phyloP scores from a whole-genome alignment of 2,888 invertebrate species.

The Cosmia pyralina region DNA sequence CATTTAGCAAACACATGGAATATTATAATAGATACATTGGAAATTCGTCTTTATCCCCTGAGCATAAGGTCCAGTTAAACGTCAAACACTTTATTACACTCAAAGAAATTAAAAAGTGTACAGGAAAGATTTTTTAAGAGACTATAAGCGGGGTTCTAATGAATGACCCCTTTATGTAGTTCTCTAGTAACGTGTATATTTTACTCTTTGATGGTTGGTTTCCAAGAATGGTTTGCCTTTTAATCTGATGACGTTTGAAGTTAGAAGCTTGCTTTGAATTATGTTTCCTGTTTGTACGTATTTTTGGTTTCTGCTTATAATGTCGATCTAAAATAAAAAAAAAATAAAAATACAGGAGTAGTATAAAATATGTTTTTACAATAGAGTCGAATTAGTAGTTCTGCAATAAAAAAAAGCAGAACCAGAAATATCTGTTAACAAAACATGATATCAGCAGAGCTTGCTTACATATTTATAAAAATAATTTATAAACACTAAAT shows the following conservation, averaged over 20 bases:
- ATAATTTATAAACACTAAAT: background rate
- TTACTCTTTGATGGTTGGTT: constrained; percentile 44
- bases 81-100: constrained; percentile 35
- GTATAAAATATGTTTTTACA: background rate
- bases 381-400: background rate
- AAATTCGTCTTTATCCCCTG: constrained; percentile 49
- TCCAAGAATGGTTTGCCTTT: constrained; percentile 33
- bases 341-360: background rate
- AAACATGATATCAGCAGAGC: background rate
- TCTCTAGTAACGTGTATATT: constrained; percentile 23
- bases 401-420: background rate
- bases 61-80: constrained; percentile 45
- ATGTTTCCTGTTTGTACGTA: background rate
- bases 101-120: constrained; percentile 65
- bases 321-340: background rate
- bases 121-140: constrained; percentile 46
- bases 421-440: background rate
- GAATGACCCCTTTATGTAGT: constrained; percentile 61
- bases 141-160: constrained; percentile 57
- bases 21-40: constrained; percentile 44
- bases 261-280: constrained; percentile 25
- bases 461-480: background rate
- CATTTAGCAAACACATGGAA: constrained; percentile 63
- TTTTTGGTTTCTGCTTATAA: background rate
- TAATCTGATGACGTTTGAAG: constrained; percentile 32